Conservation (phyloP, 2,113 vertebrate species). For the Burhinus bistriatus region DNA sequence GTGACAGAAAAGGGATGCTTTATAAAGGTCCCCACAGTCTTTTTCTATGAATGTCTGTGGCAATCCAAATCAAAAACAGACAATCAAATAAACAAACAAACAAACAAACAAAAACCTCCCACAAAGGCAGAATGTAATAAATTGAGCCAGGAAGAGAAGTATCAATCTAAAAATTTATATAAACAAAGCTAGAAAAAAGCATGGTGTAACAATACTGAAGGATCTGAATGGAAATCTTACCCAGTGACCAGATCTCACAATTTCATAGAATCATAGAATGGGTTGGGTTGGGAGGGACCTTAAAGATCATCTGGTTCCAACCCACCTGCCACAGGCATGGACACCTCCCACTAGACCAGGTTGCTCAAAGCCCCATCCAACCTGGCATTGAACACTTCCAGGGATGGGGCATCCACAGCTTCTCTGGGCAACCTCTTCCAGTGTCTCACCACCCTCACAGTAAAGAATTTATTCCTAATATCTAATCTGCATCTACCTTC, state of each 20-base stretch:
- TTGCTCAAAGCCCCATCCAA: neutral
- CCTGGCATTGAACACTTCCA: neutral
- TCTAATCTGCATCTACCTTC: neutral
- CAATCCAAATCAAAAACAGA: neutral
- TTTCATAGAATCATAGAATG: neutral
- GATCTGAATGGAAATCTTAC: neutral
- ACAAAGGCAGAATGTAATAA: neutral
- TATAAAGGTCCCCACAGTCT: neutral
- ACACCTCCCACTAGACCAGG: neutral
- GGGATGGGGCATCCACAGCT: neutral
- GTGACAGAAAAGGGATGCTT: neutral
- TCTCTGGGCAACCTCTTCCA: neutral
- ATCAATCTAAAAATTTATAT: neutral
- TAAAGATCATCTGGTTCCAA: neutral
- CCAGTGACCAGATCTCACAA: neutral
- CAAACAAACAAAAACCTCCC: neutral
- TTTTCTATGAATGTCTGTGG: neutral
- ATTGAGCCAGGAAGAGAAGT: neutral
- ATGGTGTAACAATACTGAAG: neutral
- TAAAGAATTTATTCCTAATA: neutral
- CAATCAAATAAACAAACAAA: neutral
- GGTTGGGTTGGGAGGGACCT: neutral
- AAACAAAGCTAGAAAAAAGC: neutral
- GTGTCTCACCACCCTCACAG: neutral
- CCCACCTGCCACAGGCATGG: neutral